Percentiles rank a stretch among this genome's conserved stretches.
phyloP scores from a whole-genome alignment of 2,888 invertebrate species.

The Euplagia quadripunctaria region DNA sequence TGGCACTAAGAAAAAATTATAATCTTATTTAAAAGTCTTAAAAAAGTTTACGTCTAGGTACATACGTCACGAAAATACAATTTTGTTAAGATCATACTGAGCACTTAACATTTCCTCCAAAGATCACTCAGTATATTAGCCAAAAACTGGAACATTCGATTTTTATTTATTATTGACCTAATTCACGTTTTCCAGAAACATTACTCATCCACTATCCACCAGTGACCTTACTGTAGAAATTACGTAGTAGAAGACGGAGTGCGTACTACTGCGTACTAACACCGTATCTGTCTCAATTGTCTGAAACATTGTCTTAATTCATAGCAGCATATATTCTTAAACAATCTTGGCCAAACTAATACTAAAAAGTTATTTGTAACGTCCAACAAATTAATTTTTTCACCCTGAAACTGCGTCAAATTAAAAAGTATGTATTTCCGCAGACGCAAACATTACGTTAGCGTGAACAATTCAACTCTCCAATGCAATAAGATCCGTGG shows the following conservation, averaged over 20 bases:
- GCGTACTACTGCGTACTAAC: conserved; percentile 14
- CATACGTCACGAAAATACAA: neutral
- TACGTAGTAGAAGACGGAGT: conserved; percentile 5
- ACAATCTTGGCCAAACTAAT: conserved; percentile 14
- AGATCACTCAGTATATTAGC: neutral
- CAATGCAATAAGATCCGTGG: conserved; percentile 32
- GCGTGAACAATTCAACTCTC: conserved; percentile 18
- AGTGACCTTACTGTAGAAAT: neutral
- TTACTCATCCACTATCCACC: neutral
- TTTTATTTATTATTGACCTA: conserved; percentile 5
- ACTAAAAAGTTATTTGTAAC: conserved; percentile 18
- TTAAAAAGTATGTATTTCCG: neutral
- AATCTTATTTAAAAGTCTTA: neutral
- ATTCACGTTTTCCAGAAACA: conserved; percentile 12
- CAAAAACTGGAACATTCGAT: neutral
- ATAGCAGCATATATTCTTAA: neutral
- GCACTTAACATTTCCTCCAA: neutral
- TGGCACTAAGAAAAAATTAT: neutral
- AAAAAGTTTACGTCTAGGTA: neutral
- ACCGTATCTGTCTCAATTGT: neutral
- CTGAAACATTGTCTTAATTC: conserved; percentile 27
- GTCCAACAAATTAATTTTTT: conserved; percentile 1
- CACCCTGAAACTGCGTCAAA: neutral
- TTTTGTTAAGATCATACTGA: neutral
- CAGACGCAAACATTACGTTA: conserved; percentile 24